These are phyloP conservation scores for Dinocampus coccinellae DNA, from an alignment of 2,888 invertebrate genomes.

Conservation along the genomic window DNA sequence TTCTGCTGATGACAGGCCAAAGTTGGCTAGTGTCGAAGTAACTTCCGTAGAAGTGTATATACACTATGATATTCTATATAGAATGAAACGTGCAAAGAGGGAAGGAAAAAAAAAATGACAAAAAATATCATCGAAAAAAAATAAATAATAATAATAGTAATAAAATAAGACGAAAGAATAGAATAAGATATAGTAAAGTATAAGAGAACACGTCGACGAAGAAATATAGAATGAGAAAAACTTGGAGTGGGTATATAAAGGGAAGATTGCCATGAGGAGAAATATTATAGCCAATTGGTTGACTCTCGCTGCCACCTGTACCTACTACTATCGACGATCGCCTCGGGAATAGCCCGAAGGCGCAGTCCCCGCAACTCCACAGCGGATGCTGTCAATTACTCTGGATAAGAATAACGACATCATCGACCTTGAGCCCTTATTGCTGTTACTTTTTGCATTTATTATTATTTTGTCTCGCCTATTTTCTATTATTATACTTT, in stretches of 20 bases:
- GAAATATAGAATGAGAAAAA: constrained; percentile 22
- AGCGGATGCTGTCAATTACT: constrained; percentile 49
- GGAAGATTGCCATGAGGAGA: constrained; percentile 27
- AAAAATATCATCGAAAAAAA: not conserved
- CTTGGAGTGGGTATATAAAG: constrained; percentile 32
- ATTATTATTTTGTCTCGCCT: constrained; percentile 22
- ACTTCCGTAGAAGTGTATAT: not conserved
- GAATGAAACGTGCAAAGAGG: constrained; percentile 1
- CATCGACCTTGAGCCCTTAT: constrained; percentile 38
- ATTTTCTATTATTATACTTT: not conserved
- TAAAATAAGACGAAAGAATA: not conserved
- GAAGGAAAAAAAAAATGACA: not conserved
- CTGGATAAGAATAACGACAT: constrained; percentile 42
- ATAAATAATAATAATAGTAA: not conserved
- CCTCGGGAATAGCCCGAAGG: constrained; percentile 31
- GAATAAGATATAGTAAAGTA: not conserved
- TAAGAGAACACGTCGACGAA: constrained; percentile 11
- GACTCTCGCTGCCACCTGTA: constrained; percentile 3
- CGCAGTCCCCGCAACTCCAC: constrained; percentile 27
- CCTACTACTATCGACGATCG: constrained; percentile 4
- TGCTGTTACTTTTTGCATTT: constrained; percentile 7
- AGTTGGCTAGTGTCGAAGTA: not conserved
- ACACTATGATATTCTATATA: not conserved
- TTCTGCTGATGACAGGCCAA: constrained; percentile 19
- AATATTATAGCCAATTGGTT: constrained; percentile 24